Evolutionary conservation across 2,113 vertebrate species (phyloP).

Genomic region (Myrmecobius fasciatus): DNA sequence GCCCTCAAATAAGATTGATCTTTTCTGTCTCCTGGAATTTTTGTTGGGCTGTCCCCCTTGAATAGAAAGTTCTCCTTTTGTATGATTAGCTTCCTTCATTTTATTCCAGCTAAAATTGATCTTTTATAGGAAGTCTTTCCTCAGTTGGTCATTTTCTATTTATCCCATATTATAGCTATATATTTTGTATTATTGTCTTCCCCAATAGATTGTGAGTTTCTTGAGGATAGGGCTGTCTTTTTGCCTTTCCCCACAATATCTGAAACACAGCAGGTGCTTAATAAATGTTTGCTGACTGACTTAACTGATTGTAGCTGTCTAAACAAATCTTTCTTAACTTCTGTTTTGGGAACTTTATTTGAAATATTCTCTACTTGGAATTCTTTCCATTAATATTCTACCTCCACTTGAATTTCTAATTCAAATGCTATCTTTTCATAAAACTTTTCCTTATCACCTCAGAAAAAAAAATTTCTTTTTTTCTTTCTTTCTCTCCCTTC

Average conservation of each 20-base stretch:
- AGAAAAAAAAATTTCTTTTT: neutral
- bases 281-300: neutral
- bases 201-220: neutral
- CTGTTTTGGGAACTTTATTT: neutral
- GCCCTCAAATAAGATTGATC: too few species aligned
- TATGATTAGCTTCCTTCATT: neutral
- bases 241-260: neutral
- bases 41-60: neutral
- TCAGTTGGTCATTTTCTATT: neutral
- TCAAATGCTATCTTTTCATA: neutral
- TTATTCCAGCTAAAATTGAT: neutral
- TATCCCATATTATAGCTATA: neutral
- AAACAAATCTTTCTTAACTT: neutral
- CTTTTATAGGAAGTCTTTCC: neutral
- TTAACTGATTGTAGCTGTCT: neutral
- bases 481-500: too few species aligned
- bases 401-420: neutral
- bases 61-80: neutral
- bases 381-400: neutral
- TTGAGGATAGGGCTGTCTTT: neutral
- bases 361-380: neutral
- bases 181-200: neutral
- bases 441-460: neutral
- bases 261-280: neutral
- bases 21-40: neutral